A percentile compares a stretch with the other conserved stretches of the same genome.
Evolutionary conservation across 2,888 invertebrate species (phyloP).

Genomic region (Sialis fuliginosa): DNA sequence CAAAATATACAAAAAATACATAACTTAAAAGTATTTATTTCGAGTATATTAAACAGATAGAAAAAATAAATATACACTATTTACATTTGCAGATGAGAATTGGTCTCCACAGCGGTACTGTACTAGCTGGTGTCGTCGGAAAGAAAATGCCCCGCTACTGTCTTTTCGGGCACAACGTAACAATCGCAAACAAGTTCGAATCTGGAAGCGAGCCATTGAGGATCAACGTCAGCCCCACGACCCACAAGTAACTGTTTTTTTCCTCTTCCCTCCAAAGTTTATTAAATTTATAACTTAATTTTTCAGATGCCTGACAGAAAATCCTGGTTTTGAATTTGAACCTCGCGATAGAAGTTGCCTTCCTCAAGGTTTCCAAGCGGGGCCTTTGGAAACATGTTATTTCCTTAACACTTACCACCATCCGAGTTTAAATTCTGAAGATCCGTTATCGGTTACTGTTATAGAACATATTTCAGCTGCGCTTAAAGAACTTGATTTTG

Average conservation of each 20-base stretch:
- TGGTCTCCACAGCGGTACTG: slow-evolving; percentile 85
- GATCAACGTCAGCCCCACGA: slow-evolving; percentile 88
- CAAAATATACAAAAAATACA: not conserved
- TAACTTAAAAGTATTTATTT: not conserved
- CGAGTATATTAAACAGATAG: not conserved
- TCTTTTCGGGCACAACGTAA: slow-evolving; percentile 88
- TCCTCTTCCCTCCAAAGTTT: not conserved
- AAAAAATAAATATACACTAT: not conserved
- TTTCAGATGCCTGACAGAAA: slow-evolving; percentile 54
- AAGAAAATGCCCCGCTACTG: slow-evolving; percentile 89
- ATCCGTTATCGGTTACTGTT: slow-evolving; percentile 39
- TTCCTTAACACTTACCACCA: slow-evolving; percentile 68
- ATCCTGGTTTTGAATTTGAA: slow-evolving; percentile 61
- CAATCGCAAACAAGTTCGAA: slow-evolving; percentile 90
- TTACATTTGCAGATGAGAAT: slow-evolving; percentile 64
- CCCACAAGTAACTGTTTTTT: slow-evolving; percentile 55
- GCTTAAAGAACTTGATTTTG: slow-evolving; percentile 40
- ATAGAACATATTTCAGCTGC: slow-evolving; percentile 51
- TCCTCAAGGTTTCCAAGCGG: slow-evolving; percentile 68
- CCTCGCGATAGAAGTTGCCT: slow-evolving; percentile 57
- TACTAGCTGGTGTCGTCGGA: slow-evolving; percentile 85
- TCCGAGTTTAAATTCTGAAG: slow-evolving; percentile 25
- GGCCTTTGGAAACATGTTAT: slow-evolving; percentile 67
- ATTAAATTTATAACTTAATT: slow-evolving; percentile 2
- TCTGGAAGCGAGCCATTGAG: slow-evolving; percentile 79